Conservation (phyloP, 30 jellyfish, hydroid and myxozoan species). For the Rhopilema esculentum region DNA sequence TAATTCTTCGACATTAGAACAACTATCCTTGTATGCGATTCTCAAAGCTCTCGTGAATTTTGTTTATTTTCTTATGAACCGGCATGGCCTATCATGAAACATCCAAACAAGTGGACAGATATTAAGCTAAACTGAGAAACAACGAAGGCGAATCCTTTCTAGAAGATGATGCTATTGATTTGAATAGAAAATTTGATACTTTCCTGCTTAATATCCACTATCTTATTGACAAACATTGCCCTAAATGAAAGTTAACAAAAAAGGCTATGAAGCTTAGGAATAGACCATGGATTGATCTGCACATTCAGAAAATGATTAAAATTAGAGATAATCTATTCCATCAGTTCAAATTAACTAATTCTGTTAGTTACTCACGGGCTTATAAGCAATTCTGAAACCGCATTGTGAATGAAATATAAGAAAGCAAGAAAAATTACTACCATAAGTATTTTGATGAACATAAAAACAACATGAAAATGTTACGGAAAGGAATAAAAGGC, state of each 20-base stretch:
- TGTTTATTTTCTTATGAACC: no score
- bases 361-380: conserved; percentile 12
- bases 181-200: neutral
- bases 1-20: conserved; percentile 1
- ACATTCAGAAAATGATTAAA: conserved; percentile 25
- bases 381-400: conserved; percentile 43
- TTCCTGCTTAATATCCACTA: neutral
- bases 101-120: no score
- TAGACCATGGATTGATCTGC: conserved; percentile 43
- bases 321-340: conserved; percentile 26
- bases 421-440: conserved; percentile 49
- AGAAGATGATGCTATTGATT: neutral
- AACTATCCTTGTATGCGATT: no score
- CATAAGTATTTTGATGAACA: conserved; percentile 28
- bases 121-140: no score
- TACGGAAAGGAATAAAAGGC: conserved; percentile 64
- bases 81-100: no score
- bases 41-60: no score
- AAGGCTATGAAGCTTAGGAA: neutral
- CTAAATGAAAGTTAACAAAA: neutral
- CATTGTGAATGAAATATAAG: conserved; percentile 3
- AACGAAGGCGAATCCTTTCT: no score
- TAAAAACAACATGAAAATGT: conserved; percentile 34
- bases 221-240: conserved; percentile 11
- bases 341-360: conserved; percentile 43